Evolutionary conservation across 2,888 invertebrate genomes (phyloP).

Genomic region (Noctua janthe): DNA sequence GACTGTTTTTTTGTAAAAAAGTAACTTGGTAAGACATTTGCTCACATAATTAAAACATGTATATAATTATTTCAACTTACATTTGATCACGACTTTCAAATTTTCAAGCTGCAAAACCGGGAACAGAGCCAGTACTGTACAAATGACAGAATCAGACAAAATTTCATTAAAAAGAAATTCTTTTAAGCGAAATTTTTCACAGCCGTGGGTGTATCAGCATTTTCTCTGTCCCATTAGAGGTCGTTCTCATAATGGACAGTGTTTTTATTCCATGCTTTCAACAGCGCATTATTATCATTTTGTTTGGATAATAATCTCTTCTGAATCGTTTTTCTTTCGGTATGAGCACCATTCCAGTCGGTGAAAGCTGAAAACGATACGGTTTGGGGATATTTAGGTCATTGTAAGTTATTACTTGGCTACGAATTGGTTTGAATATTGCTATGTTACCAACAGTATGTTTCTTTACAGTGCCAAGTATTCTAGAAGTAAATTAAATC

Average conservation of each 20-base stretch:
- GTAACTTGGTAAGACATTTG: background rate
- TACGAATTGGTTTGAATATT: background rate
- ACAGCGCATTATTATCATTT: slow-evolving; percentile 20
- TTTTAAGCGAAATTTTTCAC: slow-evolving; percentile 10
- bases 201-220: slow-evolving; percentile 13
- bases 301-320: slow-evolving; percentile 9
- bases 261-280: slow-evolving; percentile 2
- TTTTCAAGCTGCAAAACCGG: background rate
- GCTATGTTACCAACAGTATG: background rate
- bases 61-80: background rate
- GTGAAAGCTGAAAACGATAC: slow-evolving; percentile 13
- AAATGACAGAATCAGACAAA: slow-evolving; percentile 9
- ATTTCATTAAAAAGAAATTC: slow-evolving; percentile 7
- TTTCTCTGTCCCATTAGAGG: slow-evolving; percentile 17
- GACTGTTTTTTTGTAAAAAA: background rate
- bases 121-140: background rate
- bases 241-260: slow-evolving; percentile 14
- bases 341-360: slow-evolving; percentile 46
- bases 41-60: background rate
- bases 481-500: background rate
- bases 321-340: background rate
- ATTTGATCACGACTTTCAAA: background rate
- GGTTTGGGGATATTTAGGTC: slow-evolving; percentile 39
- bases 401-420: slow-evolving; percentile 26
- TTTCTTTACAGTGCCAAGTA: background rate